These are phyloP conservation scores for Buteo buteo DNA, from an alignment of 2,113 vertebrate species.

Conservation along the genomic window DNA sequence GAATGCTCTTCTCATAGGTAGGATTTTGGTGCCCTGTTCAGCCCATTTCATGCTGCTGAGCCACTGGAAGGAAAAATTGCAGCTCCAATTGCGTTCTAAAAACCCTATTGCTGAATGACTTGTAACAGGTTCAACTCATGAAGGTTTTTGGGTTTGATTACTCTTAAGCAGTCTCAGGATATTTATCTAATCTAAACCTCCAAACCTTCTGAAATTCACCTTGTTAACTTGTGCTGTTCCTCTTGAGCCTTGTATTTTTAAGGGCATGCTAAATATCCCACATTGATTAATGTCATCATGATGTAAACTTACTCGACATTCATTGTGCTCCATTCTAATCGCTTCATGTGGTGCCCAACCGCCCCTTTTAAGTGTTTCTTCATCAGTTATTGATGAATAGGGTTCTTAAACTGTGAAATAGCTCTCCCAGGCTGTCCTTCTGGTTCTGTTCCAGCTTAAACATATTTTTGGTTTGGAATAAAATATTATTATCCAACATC, in stretches of 20 bases:
- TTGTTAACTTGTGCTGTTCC: neutral
- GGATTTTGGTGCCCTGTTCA: neutral
- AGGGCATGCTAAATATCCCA: neutral
- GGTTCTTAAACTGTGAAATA: neutral
- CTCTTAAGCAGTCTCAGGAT: neutral
- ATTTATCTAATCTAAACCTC: neutral
- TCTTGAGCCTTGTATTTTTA: neutral
- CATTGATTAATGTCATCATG: neutral
- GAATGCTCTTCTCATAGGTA: accelerated
- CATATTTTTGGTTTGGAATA: conserved; percentile 48
- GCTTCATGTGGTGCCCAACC: neutral
- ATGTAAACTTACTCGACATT: neutral
- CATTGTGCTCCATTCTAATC: neutral
- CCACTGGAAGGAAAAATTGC: neutral
- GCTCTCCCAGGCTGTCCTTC: neutral
- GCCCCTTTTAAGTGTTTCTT: neutral
- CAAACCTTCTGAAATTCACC: neutral
- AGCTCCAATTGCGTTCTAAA: neutral
- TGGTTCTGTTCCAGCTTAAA: conserved; percentile 57
- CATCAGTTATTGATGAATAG: neutral
- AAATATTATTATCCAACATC: conserved; percentile 30
- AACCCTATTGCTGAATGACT: neutral
- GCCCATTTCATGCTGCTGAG: neutral
- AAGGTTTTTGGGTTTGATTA: neutral
- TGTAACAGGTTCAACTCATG: neutral